Evolutionary conservation across 2,113 vertebrate genomes (phyloP).

Genomic region (Cisticola juncidis): DNA sequence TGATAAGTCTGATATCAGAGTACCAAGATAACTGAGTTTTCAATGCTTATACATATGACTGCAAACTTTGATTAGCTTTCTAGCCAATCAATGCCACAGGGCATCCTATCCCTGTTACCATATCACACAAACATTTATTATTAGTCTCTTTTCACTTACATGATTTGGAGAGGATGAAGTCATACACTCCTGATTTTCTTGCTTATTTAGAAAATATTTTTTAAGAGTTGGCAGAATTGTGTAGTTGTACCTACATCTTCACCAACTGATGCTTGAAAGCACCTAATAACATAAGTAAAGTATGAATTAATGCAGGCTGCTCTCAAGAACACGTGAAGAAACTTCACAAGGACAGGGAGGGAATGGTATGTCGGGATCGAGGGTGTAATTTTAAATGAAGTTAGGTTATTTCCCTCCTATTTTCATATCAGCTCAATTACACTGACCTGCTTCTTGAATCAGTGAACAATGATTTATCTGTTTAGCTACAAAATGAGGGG

Average conservation of each 20-base stretch:
- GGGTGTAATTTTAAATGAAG: not conserved
- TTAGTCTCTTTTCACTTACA: not conserved
- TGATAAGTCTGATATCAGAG: not conserved
- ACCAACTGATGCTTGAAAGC: not conserved
- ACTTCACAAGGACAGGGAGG: not conserved
- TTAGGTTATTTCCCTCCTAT: not conserved
- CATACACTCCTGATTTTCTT: not conserved
- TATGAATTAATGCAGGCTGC: not conserved
- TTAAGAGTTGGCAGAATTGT: not conserved
- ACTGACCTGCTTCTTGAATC: not conserved
- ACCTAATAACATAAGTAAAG: not conserved
- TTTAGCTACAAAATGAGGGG: not conserved
- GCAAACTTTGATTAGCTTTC: not conserved
- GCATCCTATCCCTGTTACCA: not conserved
- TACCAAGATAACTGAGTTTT: not conserved
- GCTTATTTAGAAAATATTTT: not conserved
- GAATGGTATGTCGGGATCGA: not conserved
- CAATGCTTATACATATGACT: not conserved
- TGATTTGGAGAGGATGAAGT: not conserved
- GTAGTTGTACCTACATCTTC: not conserved
- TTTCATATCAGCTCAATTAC: not conserved
- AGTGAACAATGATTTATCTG: not conserved
- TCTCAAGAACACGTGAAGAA: not conserved
- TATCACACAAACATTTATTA: not conserved
- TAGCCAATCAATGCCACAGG: not conserved